Evolutionary conservation across 2,888 invertebrate genomes (phyloP), one percentile per base, ranked within the genome.

Genomic region (Zhuqinia jingwanae): DNA sequence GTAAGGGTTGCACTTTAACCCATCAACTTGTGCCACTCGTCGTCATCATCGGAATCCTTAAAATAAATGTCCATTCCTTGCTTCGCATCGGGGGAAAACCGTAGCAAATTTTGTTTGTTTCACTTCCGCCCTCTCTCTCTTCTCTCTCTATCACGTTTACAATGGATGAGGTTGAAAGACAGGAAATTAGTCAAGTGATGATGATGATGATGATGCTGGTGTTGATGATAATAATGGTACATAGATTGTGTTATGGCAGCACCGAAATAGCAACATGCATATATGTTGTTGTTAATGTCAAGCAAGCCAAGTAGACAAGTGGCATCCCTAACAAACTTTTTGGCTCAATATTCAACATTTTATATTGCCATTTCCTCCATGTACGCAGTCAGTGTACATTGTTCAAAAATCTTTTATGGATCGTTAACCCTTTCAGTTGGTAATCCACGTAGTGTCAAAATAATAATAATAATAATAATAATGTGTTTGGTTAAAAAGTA

Each of bases 31-130:
- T 65, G 42, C 17, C 42, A 65, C 65, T 42, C 42, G 42, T 60
- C 56, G 3, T 22, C 1, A 1, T 56, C 53, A 10, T 53, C 53
- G 1, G n/a, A n/a, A 63, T n/a, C 30, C n/a, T n/a, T n/a, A n/a
- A n/a, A n/a, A n/a, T n/a, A n/a, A n/a, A n/a, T n/a, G n/a, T n/a
- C n/a, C n/a, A n/a, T n/a, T n/a, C n/a, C n/a, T n/a, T n/a, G n/a
- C n/a, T n/a, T n/a, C n/a, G n/a, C 36, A 36, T 25, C 17, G 58
- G 60, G 77, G 56, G 8, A 87, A 87, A 87, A 83, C 87, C 87
- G 63, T 87, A 75, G 83, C 87, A 83, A 87, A 87, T 83, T 87
- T 78, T 75, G 82, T 87, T 87, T 87, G 87, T 87, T 60, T 87
- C 87, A 87, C 87, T 87, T 87, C 87, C 87, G 87, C 87, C 87